Evolutionary conservation across 2,888 invertebrate species (phyloP), one percentile per base, ranked within the genome.

Genomic region (Laspeyria flexula): DNA sequence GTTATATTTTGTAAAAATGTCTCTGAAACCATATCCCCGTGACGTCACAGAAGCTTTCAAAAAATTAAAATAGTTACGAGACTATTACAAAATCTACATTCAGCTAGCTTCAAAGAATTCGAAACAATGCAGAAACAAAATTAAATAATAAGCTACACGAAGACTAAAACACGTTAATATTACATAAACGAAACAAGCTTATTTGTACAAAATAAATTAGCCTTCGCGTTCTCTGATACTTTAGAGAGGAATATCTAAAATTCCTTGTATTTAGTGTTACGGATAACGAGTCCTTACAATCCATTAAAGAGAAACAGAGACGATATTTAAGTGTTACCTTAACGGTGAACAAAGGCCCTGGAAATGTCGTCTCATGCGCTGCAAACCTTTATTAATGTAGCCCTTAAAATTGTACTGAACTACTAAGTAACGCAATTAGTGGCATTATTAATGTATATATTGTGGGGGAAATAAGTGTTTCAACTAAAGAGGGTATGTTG

Each of bases 231-330:
- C 58, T 55, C 46, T 5, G 3, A 39, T 2, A 18, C 25, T 39
- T 27, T 12, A 39, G 4, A 10, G 33, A 10, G 4, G 33, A 16
- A 16, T 27, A 3, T 33, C 5, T 33, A 7, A 18, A 7, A 33
- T 11, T 16, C 12, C 11, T 6, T 1, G 6, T 52, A 21, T 21
- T 13, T 15, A 31, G 25, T 11, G 11, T n/a, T 25, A 11, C 39
- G 18, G 16, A 1, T 25, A 25, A 12, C 1, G n/a, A 25, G 27
- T 16, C 2, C 12, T 10, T 15, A 16, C 9, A 42, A 55, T 73
- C 68, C 73, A 71, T 71, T 69, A 73, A 70, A 66, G 65, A 59
- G 16, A 29, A 31, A 40, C 18, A 21, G 25, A n/a, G 13, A 41
- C 18, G 18, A 34, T 46, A 40, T n/a, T 18, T 13, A 27, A 31